phyloP scores from a whole-genome alignment of 2,888 invertebrate species.

The Nomada ferruginata region DNA sequence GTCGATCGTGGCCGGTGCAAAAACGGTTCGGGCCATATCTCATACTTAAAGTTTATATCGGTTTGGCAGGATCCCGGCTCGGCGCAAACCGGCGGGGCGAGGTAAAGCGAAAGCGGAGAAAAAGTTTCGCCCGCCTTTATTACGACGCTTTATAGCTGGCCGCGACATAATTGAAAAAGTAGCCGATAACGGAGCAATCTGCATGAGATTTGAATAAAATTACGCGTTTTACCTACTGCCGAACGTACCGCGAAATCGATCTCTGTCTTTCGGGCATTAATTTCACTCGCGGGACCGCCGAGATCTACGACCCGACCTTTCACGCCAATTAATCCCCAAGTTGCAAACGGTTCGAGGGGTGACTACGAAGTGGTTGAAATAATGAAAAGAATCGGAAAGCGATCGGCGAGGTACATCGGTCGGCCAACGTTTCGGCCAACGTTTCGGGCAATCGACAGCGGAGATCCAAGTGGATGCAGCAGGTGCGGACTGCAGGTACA shows the following conservation, averaged over 20 bases:
- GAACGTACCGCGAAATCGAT: conserved; percentile 58
- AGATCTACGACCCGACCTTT: neutral
- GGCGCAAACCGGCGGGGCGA: neutral
- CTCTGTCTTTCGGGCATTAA: conserved; percentile 19
- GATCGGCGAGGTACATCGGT: no score
- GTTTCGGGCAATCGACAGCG: neutral
- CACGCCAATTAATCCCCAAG: conserved; percentile 4
- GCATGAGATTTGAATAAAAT: conserved; percentile 71
- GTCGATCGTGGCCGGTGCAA: conserved; percentile 36
- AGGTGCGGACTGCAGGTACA: neutral
- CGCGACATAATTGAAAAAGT: conserved; percentile 71
- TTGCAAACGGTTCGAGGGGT: neutral
- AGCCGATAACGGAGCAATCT: conserved; percentile 72
- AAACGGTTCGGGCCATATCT: conserved; percentile 50
- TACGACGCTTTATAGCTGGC: conserved; percentile 67
- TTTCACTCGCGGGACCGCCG: neutral
- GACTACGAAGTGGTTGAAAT: no score
- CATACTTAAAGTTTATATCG: conserved; percentile 64
- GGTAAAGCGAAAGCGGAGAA: conserved; percentile 20
- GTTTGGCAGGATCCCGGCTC: conserved; percentile 50
- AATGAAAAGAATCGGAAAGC: no score
- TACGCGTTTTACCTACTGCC: conserved; percentile 57
- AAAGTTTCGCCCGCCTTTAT: conserved; percentile 60
- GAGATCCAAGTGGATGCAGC: neutral
- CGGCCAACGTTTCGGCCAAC: neutral